phyloP scores from a whole-genome alignment of 2,797 vertebrate genomes.

The Ptychadena robeensis region DNA sequence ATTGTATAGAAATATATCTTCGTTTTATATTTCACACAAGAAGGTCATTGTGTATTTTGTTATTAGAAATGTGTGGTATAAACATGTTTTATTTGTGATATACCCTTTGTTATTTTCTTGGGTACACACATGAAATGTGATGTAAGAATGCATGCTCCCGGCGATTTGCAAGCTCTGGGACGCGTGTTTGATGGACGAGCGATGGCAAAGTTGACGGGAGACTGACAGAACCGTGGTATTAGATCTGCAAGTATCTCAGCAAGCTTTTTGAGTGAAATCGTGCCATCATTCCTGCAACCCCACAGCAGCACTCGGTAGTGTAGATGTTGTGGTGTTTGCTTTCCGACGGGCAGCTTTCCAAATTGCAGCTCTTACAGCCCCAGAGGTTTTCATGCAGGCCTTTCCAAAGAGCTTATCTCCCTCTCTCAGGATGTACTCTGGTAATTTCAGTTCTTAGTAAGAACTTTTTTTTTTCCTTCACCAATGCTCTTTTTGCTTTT shows the following conservation, averaged over 20 bases:
- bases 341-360: slow-evolving; percentile 47
- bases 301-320: slow-evolving; percentile 26
- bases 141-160: not conserved
- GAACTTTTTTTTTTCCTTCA: slow-evolving; percentile 16
- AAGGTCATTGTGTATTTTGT: no score
- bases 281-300: slow-evolving; percentile 45
- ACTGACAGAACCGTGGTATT: slow-evolving; percentile 1
- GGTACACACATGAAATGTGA: not conserved
- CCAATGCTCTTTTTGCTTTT: slow-evolving; percentile 1
- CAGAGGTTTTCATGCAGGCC: slow-evolving; percentile 38
- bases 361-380: slow-evolving; percentile 45
- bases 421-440: slow-evolving; percentile 50
- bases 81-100: not conserved
- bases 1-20: no score
- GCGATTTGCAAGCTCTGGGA: not conserved
- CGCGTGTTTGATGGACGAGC: slow-evolving; percentile 22
- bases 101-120: not conserved
- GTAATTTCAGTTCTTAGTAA: slow-evolving; percentile 46
- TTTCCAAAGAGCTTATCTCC: slow-evolving; percentile 59
- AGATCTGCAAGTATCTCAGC: slow-evolving; percentile 37
- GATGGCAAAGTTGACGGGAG: slow-evolving; percentile 19
- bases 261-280: slow-evolving; percentile 36
- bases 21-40: no score
- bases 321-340: slow-evolving; percentile 45
- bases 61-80: not conserved